Base-by-base conservation (phyloP, 2,113 vertebrate genomes). In the Balaenoptera acutorostrata region DNA sequence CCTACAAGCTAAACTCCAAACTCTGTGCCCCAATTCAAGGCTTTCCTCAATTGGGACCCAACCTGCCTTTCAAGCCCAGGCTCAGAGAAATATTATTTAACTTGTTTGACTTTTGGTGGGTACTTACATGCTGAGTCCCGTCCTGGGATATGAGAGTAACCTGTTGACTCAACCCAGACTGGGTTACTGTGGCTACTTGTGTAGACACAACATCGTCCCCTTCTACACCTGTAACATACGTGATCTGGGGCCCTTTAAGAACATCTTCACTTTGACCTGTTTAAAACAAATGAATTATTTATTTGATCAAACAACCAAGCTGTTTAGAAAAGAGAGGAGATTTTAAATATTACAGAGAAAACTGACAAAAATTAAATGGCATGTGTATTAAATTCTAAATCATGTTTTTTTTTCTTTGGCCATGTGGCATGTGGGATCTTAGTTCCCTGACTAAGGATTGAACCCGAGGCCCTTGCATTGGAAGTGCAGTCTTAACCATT, bases 61-160 rank as follows among this genome's bases (percentile, higher is more conserved):
- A 84, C 25, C 29, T 92, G 41, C 23, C 31, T 88, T 78, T 96
- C 12, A 81, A 74, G 55, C 9, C 29, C 17, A 63, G 36, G 13
- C 86, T 72, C 39, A 89, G 15, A 91, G 46, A 96, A 71, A 66
- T 61, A 81, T 8, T 59, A 84, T 72, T 96, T 96, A 72, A 71
- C 17, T 84, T 63, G 27, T 52, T 64, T 95, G 83, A 80, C 46
- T 96, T 97, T 31, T 31, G 18, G 59, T 13, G 7, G 23, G 88
- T 97, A 99, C 99, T 99, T 97, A 99, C 99, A 93, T 99, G 99
- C 64, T 99, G 99, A 17, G 99, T 99, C 71, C 99, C 99, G 13
- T 99, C 99, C 97, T 99, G 99, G n/a, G 99, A 99, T 98, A 99
- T 99, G 95, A 99, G 99, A 87, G 99, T 99, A 95, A 99, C 99